Base-by-base conservation (phyloP, 2,888 invertebrate species). In the Phengaris alcon region DNA sequence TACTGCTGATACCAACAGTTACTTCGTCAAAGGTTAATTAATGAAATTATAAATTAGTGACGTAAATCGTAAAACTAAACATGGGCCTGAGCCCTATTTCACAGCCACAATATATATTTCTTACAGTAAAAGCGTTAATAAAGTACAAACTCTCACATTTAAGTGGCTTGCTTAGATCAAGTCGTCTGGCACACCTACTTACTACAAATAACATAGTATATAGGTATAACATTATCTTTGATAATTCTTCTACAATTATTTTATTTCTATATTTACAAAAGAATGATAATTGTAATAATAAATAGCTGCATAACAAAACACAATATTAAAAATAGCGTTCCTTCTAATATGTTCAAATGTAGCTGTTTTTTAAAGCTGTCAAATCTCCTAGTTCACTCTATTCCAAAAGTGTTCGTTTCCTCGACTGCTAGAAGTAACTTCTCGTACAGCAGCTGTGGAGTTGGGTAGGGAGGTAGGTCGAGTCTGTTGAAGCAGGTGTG, bases 401-500 rank as follows among this genome's bases (percentile, higher is more conserved):
- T 99, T 84, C 98, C 98, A 90, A 98, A 99, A 3, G 98, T 98
- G 89, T 97, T 98, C 48, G 98, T 98, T 89, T 99, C 99, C 87
- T 98, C 98, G 57, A 99, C 98, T 70, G 99, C 99, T 78, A 98
- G 94, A 77, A 98, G 94, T 13, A 99, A 94, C 87, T 99, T 99
- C 88, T 99, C 98, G 87, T 98, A 96, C 76, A 99, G 95, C 85
- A 98, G 95, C 84, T 97, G 97, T 73, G 97, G 97, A 4, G 98
- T 97, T 75, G 98, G 97, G 94, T 99, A 99, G 0, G 98, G 98
- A 75, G 99, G 99, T 80, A 99, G 94, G 93, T 99, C 99, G 83
- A 99, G 94, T 44, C 99, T 95, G 94, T 99, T 99, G 94, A 99
- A 99, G 93, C 99, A 99, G 5, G 99, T 99, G 91, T 99, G 99